Evolutionary conservation across 2,113 vertebrate genomes (phyloP), one percentile per base, ranked within the genome.

Genomic region (Ahaetulla prasina): DNA sequence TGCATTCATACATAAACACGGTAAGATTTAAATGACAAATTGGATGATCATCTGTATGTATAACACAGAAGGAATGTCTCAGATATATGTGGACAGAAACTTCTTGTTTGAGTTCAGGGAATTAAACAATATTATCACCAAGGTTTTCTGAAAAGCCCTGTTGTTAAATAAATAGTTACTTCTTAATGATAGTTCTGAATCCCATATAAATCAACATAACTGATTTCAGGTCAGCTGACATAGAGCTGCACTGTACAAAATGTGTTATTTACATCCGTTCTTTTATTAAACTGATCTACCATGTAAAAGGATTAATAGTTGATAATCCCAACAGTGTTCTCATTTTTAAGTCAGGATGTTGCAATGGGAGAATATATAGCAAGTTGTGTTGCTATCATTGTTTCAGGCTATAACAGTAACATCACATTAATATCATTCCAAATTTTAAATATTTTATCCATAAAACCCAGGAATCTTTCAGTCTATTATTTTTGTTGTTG

Each of bases 1-100:
- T 93, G 98, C 98, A 20, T 98, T 98, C 96, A 97, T 98, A 93
- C 98, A 98, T 96, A 98, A 98, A 90, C 98, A 98, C 0, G 98
- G 98, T 98, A 97, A 50, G 97, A 94, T 50, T 50, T 5, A 80
- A 94, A 80, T 3, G 25, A 80, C 93, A n/a, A 94, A 60, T 90
- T 89, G 14, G 50, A 90, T 25, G 6, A 14, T 23, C 6, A 1
- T 80, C 27, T 85, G 8, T 47, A 27, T 14, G 50, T 10, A 87
- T 88, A 39, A 39, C 8, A 47, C 8, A 18, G 23, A 39, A 88
- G 22, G 2, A 54, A 50, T 35, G 63, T 87, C 88, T 80, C 22
- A 88, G n/a, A 88, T 89, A 84, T 49, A 14, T n/a, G 9, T 16
- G 20, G 30, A 52, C 27, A 88, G 53, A 87, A 43, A 30, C 49